Conservation (phyloP, 2,113 vertebrate species). For the Dasyurus viverrinus region DNA sequence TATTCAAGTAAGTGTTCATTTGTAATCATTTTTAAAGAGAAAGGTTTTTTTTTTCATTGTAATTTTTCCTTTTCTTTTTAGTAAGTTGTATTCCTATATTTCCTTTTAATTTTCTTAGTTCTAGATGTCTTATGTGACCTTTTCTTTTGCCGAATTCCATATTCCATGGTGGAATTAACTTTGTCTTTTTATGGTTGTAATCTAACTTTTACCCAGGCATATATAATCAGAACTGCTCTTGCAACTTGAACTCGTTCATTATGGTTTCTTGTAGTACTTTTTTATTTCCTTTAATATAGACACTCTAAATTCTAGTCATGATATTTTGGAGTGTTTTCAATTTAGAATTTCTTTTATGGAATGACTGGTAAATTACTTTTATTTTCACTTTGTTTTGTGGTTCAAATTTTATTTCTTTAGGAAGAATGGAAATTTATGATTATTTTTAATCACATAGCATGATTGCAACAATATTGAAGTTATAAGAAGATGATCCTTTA, state of each 20-base stretch:
- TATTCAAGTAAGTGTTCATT: background rate
- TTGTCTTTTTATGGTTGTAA: background rate
- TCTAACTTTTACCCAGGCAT: background rate
- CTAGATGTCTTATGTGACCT: too few relatives aligned
- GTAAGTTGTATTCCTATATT: too few relatives aligned
- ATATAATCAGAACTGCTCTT: background rate
- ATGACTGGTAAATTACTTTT: background rate
- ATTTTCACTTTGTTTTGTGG: background rate
- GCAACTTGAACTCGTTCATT: background rate
- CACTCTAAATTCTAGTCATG: background rate
- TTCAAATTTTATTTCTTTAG: background rate
- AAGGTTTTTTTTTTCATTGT: too few relatives aligned
- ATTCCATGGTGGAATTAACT: background rate
- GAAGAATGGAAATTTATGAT: background rate
- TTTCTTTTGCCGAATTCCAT: too few relatives aligned
- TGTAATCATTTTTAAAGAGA: background rate
- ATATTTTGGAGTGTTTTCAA: background rate
- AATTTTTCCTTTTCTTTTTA: too few relatives aligned
- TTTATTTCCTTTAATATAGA: background rate
- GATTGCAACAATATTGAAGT: background rate
- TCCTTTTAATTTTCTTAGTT: too few relatives aligned
- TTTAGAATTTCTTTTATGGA: background rate
- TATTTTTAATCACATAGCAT: background rate
- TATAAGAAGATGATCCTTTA: background rate
- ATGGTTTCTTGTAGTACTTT: background rate